Base-by-base conservation (phyloP, 2,113 vertebrate genomes). In the Cebus imitator region DNA sequence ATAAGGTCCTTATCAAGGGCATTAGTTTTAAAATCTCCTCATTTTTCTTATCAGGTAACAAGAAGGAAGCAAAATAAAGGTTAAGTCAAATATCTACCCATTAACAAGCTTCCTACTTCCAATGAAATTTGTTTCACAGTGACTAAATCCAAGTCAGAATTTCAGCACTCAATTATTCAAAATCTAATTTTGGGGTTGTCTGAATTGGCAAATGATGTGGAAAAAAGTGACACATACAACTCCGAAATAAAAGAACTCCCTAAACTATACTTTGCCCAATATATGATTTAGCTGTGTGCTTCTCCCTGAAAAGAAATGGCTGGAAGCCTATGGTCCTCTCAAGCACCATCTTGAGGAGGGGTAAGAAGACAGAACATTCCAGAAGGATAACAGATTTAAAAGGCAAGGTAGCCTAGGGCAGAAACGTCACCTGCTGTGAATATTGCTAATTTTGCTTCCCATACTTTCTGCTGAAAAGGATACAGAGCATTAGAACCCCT, bases 201-300 rank as follows among this genome's bases (percentile, higher is more conserved):
- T 87, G 37, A 96, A 94, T 35, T 73, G 76, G 20, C 84, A 93
- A 97, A 94, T 85, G 58, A 91, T 82, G 55, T 70, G 35, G 73
- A 57, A 20, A 96, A 80, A 87, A 37, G 7, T 45, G 64, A 94
- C 27, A 70, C 30, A 25, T 48, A 66, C 43, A 86, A 87, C 30
- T 70, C 23, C 50, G 68, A 97, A 97, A 87, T 83, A 90, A 96
- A 94, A 90, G 30, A 96, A 95, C n/a, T 80, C 50, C 58, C 30
- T 50, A 95, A 90, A 94, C 90, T 83, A 92, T 94, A 93, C n/a
- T 87, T 75, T 76, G 61, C 21, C n/a, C 7, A 66, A 78, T 94
- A 87, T 18, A 70, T 78, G 72, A 90, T 78, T 87, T 80, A 82
- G 82, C 43, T 88, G 32, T 94, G 78, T 82, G 13, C 66, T 91